Evolutionary conservation across 2,888 invertebrate genomes (phyloP).

Genomic region (Clusia tigrina): DNA sequence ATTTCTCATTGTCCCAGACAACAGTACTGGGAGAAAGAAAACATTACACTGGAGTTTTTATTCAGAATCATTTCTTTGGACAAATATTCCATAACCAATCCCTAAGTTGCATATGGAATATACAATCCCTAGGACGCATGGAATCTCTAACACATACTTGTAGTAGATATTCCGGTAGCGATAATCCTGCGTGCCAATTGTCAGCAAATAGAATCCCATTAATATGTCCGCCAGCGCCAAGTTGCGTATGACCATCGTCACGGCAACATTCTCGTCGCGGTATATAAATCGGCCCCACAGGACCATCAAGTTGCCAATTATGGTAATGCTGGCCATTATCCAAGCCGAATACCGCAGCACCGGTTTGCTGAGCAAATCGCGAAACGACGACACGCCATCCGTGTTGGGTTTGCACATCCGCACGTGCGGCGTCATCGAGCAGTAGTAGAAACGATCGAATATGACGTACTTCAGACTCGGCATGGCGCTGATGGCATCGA

Average conservation of each 20-base stretch:
- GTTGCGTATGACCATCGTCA: conserved; percentile 72
- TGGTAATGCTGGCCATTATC: conserved; percentile 70
- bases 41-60: too few species aligned
- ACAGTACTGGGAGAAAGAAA: too few species aligned
- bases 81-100: too few species aligned
- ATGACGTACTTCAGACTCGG: conserved; percentile 67
- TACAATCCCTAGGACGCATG: too few species aligned
- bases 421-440: conserved; percentile 69
- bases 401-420: conserved; percentile 69
- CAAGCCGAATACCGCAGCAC: conserved; percentile 70
- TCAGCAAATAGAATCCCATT: conserved; percentile 73
- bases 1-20: too few species aligned
- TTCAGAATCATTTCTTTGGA: too few species aligned
- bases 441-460: conserved; percentile 72
- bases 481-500: conserved; percentile 66
- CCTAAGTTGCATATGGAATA: background rate
- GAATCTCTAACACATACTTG: conserved; percentile 52
- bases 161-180: conserved; percentile 70
- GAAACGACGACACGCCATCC: conserved; percentile 72
- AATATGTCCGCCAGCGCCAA: conserved; percentile 73
- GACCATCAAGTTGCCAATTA: conserved; percentile 71
- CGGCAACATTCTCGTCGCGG: conserved; percentile 70
- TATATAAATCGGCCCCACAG: conserved; percentile 70
- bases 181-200: conserved; percentile 70
- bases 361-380: conserved; percentile 69